phyloP scores from a whole-genome alignment of 2,888 invertebrate genomes.

The Epistrophe eligans region DNA sequence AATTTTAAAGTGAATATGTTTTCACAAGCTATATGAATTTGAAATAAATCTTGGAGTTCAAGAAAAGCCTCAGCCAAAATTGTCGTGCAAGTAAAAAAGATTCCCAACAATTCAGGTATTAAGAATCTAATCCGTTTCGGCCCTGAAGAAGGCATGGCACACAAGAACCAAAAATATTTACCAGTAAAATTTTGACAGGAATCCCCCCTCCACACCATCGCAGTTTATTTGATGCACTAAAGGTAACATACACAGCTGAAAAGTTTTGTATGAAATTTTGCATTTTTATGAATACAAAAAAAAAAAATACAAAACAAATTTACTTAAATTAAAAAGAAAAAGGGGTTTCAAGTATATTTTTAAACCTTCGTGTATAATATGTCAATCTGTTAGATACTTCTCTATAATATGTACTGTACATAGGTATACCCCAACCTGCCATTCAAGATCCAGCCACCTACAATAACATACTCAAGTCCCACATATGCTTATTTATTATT shows the following conservation, averaged over 20 bases:
- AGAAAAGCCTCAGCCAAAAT: no score
- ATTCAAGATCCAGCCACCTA: slow-evolving; percentile 11
- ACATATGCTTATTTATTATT: slow-evolving; percentile 33
- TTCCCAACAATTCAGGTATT: no score
- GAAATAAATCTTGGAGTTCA: no score
- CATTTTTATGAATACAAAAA: background rate
- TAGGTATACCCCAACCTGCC: background rate
- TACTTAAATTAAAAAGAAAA: slow-evolving; percentile 40
- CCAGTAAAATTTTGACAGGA: slow-evolving; percentile 47
- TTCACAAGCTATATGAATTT: no score
- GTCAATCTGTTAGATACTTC: slow-evolving; percentile 48
- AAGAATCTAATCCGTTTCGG: background rate
- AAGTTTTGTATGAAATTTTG: slow-evolving; percentile 24
- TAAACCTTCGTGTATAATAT: slow-evolving; percentile 25
- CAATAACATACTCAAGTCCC: slow-evolving; percentile 35
- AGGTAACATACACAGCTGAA: background rate
- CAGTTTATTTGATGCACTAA: background rate
- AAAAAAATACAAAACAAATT: background rate
- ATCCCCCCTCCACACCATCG: background rate
- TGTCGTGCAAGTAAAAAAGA: no score
- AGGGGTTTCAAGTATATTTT: slow-evolving; percentile 37
- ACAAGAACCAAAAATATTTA: background rate
- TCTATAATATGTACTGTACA: background rate
- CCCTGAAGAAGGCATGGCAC: background rate
- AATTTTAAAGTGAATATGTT: no score